These are phyloP conservation scores for Pterostichus madidus DNA, from an alignment of 2,888 invertebrate species.

Conservation along the genomic window DNA sequence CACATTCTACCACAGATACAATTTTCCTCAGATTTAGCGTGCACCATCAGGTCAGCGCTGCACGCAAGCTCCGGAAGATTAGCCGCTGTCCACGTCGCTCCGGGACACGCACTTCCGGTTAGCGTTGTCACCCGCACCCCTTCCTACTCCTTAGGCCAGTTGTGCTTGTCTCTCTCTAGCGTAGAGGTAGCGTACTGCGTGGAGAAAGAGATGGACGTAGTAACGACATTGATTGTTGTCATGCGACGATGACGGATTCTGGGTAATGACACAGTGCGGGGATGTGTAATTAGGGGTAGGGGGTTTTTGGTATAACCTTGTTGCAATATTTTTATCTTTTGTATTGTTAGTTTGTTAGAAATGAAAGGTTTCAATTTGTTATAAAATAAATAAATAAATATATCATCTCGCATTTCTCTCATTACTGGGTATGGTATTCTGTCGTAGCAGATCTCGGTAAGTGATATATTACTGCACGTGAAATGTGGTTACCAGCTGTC, in stretches of 20 bases:
- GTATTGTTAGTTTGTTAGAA: too few species aligned
- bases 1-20: not conserved
- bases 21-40: not conserved
- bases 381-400: too few species aligned
- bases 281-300: slow-evolving; percentile 38
- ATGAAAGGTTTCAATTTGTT: too few species aligned
- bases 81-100: slow-evolving; percentile 74
- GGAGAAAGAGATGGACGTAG: not conserved
- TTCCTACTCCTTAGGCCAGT: not conserved
- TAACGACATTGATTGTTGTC: slow-evolving; percentile 58
- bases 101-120: slow-evolving; percentile 74
- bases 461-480: too few species aligned
- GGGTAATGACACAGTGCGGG: slow-evolving; percentile 47
- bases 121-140: slow-evolving; percentile 47
- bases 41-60: not conserved
- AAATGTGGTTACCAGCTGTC: too few species aligned
- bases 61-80: slow-evolving; percentile 75
- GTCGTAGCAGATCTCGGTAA: too few species aligned
- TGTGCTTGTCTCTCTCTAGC: slow-evolving; percentile 32
- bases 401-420: too few species aligned
- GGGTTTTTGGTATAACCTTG: not conserved
- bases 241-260: slow-evolving; percentile 20
- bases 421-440: too few species aligned
- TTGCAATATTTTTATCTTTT: not conserved
- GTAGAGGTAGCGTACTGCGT: slow-evolving; percentile 13